phyloP scores from a whole-genome alignment of 2,113 vertebrate species.

The Festucalex cinctus region DNA sequence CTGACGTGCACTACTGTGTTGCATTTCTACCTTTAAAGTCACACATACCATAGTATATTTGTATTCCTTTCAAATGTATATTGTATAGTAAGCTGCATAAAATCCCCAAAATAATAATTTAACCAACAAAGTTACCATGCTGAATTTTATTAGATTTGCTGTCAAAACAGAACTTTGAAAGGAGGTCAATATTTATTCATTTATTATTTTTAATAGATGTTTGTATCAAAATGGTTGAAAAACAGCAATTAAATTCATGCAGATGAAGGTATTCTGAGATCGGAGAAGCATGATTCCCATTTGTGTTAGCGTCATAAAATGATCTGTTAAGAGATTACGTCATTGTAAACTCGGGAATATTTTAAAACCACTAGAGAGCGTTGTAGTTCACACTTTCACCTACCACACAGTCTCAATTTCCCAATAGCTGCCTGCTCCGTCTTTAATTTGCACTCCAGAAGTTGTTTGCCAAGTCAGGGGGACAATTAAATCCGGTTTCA shows the following conservation, averaged over 20 bases:
- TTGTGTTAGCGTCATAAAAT: too few species aligned
- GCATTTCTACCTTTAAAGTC: background rate
- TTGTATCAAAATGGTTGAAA: background rate
- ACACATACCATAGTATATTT: too few species aligned
- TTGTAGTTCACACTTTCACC: conserved; percentile 38
- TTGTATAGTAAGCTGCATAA: background rate
- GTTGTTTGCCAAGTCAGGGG: conserved; percentile 68
- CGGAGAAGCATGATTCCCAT: background rate
- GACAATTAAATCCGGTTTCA: conserved; percentile 70
- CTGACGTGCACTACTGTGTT: background rate
- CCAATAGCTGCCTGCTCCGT: conserved; percentile 17
- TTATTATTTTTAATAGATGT: too few species aligned
- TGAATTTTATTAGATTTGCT: background rate
- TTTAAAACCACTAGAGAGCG: conserved; percentile 50
- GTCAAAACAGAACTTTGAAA: background rate
- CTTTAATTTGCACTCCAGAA: conserved; percentile 56
- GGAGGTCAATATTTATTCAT: too few species aligned
- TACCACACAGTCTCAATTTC: too few species aligned
- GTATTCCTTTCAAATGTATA: too few species aligned
- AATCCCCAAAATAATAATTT: background rate
- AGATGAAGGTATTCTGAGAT: background rate
- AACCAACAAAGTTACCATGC: background rate
- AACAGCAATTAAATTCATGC: background rate
- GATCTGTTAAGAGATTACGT: conserved; percentile 44
- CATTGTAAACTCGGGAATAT: conserved; percentile 32